Evolutionary conservation across 2,888 invertebrate genomes (phyloP).

Genomic region (Noctua janthe): DNA sequence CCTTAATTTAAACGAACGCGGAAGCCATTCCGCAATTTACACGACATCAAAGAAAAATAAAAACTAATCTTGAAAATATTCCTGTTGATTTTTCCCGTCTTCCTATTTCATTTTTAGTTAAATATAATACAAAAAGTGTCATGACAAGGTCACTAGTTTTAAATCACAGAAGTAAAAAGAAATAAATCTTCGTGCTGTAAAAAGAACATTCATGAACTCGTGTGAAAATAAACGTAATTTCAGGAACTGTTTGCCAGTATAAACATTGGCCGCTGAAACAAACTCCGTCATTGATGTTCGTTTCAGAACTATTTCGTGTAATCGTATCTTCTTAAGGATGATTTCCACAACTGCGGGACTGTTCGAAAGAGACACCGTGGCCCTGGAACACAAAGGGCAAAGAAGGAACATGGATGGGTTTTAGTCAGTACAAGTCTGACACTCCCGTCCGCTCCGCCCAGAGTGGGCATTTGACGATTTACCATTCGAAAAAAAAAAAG

Average conservation of each 20-base stretch:
- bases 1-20: neutral
- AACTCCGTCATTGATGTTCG: slow-evolving; percentile 35
- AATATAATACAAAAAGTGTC: slow-evolving; percentile 31
- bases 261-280: slow-evolving; percentile 32
- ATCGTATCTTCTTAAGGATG: slow-evolving; percentile 6
- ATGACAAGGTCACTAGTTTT: slow-evolving; percentile 35
- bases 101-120: slow-evolving; percentile 12
- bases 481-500: too few relatives aligned
- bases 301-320: slow-evolving; percentile 25
- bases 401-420: too few relatives aligned
- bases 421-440: too few relatives aligned
- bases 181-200: slow-evolving; percentile 43
- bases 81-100: slow-evolving; percentile 25
- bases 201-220: slow-evolving; percentile 53
- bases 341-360: too few relatives aligned
- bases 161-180: slow-evolving; percentile 13
- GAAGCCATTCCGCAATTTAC: neutral
- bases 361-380: too few relatives aligned
- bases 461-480: too few relatives aligned
- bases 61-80: neutral
- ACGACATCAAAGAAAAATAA: slow-evolving; percentile 36
- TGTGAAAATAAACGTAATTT: slow-evolving; percentile 50
- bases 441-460: too few relatives aligned
- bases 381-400: too few relatives aligned
- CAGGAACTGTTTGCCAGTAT: slow-evolving; percentile 31